Evolutionary conservation across 2,113 vertebrate species (phyloP).

Genomic region (Phaethornis superciliosus): DNA sequence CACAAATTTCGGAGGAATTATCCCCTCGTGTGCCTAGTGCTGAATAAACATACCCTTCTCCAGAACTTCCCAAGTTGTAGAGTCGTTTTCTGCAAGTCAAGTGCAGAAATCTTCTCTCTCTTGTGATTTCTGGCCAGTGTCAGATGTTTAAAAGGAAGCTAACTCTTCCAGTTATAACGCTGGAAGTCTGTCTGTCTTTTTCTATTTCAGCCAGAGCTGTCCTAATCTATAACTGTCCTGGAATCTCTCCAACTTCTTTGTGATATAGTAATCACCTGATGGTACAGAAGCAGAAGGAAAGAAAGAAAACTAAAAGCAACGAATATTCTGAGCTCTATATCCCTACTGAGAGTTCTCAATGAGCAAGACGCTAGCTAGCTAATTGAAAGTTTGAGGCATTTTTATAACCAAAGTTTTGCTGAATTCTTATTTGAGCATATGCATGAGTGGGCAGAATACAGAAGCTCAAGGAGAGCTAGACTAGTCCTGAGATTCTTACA

Average conservation of each 20-base stretch:
- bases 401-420: neutral
- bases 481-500: constrained; percentile 29
- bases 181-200: neutral
- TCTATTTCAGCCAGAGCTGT: neutral
- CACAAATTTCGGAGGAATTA: no score
- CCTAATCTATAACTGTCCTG: neutral
- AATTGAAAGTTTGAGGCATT: neutral
- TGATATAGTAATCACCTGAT: neutral
- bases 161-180: neutral
- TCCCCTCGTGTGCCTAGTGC: no score
- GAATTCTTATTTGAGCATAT: neutral
- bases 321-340: neutral
- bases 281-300: neutral
- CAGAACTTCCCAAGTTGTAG: no score
- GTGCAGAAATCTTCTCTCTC: neutral
- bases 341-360: neutral
- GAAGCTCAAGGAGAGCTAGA: constrained; percentile 30
- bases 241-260: neutral
- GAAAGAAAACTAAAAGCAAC: neutral
- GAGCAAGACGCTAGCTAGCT: neutral
- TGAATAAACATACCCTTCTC: no score
- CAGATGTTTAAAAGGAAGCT: neutral
- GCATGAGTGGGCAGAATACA: neutral
- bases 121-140: neutral
- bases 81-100: neutral